Evolutionary conservation across 2,113 vertebrate genomes (phyloP), one percentile per base, ranked within the genome.

Genomic region (Osmerus mordax): DNA sequence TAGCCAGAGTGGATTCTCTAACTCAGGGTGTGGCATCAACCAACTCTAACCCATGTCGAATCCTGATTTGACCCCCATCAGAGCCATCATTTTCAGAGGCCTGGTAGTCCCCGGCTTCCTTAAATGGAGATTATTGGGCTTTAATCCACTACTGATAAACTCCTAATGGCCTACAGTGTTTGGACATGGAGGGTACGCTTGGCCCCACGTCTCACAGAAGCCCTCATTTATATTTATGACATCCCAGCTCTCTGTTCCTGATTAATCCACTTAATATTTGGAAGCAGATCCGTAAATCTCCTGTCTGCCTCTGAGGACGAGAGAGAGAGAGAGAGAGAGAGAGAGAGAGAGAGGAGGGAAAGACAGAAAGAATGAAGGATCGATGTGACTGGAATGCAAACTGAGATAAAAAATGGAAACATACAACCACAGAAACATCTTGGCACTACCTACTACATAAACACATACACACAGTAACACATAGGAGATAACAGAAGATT

Each of bases 241-340:
- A 89, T 75, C 78, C 79, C 55, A 19, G 76, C 83, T 82, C 84
- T 86, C 84, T 75, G 83, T 87, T 91, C 81, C 78, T 87, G 74
- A 91, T 89, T 89, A 90, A 89, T 90, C 81, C 83, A 84, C 84
- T 90, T 88, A 89, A 90, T 89, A 85, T 86, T 83, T 83, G 77
- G 81, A 84, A 7, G 28, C 80, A 83, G 78, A 84, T 86, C 82
- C 63, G 36, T 84, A 86, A 87, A 88, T 88, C 84, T 86, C 75
- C 74, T 68, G 67, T 70, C 72, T 71, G 78, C 73, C 83, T 83
- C 81, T 75, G 67, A 79, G 77, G 73, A 74, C 69, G 79, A 81
- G 53, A 62, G 65, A 73, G 65, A 78, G 53, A 79, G 70, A 83
- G 59, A 67, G 72, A 68, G 18, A 58, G 73, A 74, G 67, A 36